Evolutionary conservation across 2,888 invertebrate genomes (phyloP), one percentile per base, ranked within the genome.

Genomic region (Hemaris fuciformis): DNA sequence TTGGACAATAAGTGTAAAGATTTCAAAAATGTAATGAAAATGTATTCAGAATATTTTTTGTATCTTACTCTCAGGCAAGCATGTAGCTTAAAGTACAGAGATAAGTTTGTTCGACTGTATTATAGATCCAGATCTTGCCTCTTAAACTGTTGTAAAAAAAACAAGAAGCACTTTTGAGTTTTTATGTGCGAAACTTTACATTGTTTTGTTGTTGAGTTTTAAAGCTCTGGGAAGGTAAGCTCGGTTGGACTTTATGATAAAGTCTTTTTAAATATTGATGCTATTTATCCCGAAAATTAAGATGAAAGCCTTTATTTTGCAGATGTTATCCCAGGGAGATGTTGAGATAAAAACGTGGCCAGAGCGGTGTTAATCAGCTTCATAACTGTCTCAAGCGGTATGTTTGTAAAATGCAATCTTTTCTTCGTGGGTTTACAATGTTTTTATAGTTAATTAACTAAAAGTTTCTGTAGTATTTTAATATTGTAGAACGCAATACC

Each of bases 81-180:
- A 23, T 7, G 2, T 1, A 45, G 20, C 15, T 13, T 20, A 15
- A 15, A 15, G 23, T 34, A 46, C 34, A 23, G 5, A 48, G 10
- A 48, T 38, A 34, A 15, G 38, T 25, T 53, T 25, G 48, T 20
- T 34, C 13, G 3, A 18, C 13, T 53, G 41, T 60, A 53, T 25
- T 41, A 46, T 18, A 60, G 23, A 38, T 60, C 38, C 59, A 41
- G 66, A 70, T 66, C 61, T 62, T 61, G 63, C 64, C 53, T 62
- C 70, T 76, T 73, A 75, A 76, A 77, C 60, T 67, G 76, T 66
- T 74, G 74, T 78, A 77, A 77, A 79, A n/a, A 72, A 57, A 66
- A 73, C 74, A 74, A 75, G 72, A 80, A 80, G 76, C 80, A 71
- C 78, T 79, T 77, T 74, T 62, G 58, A 70, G 70, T 71, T 74